Evolutionary conservation across 2,797 vertebrate genomes (phyloP).

Genomic region (Acanthornis magna): DNA sequence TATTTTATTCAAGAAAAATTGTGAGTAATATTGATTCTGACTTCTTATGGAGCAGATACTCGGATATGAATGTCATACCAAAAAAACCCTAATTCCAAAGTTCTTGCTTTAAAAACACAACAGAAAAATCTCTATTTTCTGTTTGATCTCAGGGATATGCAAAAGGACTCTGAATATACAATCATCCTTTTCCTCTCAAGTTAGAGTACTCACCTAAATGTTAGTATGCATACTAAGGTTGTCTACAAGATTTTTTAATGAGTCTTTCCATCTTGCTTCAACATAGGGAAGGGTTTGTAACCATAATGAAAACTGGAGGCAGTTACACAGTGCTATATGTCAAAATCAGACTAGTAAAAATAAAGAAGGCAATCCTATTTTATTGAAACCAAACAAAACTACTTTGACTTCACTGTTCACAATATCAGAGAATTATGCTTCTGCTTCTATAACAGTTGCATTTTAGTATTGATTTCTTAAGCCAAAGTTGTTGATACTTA

Average conservation of each 20-base stretch:
- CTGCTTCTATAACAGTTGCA: not conserved
- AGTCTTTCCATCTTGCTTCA: not conserved
- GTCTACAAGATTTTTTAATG: not conserved
- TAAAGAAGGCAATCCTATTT: not conserved
- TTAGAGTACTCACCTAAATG: not conserved
- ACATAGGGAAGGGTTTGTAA: not conserved
- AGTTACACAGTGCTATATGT: not conserved
- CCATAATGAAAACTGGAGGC: not conserved
- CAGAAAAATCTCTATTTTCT: not conserved
- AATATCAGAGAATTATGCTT: not conserved
- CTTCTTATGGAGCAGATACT: not conserved
- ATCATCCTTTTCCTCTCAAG: not conserved
- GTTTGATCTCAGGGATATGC: not conserved
- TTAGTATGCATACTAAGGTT: not conserved
- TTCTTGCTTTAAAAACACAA: not conserved
- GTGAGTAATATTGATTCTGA: not conserved
- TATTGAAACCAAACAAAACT: not conserved
- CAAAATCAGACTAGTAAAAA: not conserved
- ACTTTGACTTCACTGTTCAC: not conserved
- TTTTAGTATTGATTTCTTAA: not conserved
- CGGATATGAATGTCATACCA: not conserved
- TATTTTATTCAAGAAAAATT: not conserved
- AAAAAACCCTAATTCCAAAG: not conserved
- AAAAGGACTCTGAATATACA: not conserved
- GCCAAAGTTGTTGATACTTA: not conserved